Base-by-base conservation (phyloP, 2,797 vertebrate genomes). In the Xiphophorus birchmanni region DNA sequence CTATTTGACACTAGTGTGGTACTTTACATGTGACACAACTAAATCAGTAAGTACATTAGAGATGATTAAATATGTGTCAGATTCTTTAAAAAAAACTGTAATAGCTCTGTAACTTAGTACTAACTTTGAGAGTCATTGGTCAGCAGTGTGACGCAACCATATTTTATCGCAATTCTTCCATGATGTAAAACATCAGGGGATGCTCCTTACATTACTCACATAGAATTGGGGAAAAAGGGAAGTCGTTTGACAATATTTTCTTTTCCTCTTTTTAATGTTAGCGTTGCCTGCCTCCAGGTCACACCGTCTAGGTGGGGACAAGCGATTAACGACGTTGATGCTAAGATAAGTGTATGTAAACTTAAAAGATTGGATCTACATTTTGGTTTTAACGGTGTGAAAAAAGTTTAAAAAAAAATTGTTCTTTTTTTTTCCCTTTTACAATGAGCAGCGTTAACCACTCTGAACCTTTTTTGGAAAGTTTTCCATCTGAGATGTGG, bases 341-440 rank as follows among this genome's bases (percentile, higher is more conserved):
- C n/a, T 47, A 29, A 29, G 42, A 73, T 73, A 18, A 47, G 42
- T 45, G 69, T 47, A 29, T 73, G 44, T 73, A 29, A 29, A 73
- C 13, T 15, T 45, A 67, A 67, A 32, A n/a, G 13, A 37, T 78
- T 76, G 12, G 4, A 80, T 67, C 12, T 18, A 10, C 75, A 74
- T 71, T 80, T 45, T 75, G 37, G 9, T 48, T 84, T 77, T n/a
- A 50, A 54, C 12, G 74, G 18, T 79, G 56, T 50, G 84, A 52
- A 29, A 74, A 29, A 5, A 37, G 32, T 37, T n/a, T 26, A 2
- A 2, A 18, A 50, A 50, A 50, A 50, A n/a, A 26, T 29, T 32
- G 1, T 6, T 29, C 23, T 65, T 85, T 75, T 65, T 85, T 75
- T 84, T 79, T 82, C 84, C 42, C 80, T 91, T 91, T 93, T 76